Conservation (phyloP, 2,888 invertebrate genomes). For the Amiota mariae region DNA sequence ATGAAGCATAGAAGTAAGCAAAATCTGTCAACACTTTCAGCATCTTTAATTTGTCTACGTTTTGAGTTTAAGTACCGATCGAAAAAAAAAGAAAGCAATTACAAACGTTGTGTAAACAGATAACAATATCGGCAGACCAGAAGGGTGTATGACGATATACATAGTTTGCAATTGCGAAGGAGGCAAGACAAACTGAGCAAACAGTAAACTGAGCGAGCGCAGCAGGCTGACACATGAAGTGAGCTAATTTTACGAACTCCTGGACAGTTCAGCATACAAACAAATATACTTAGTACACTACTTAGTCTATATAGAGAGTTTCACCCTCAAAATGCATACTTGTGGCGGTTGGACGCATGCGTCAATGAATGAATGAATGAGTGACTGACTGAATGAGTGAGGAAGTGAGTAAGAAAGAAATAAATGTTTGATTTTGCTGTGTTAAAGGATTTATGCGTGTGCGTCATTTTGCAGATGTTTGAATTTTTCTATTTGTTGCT, state of each 20-base stretch:
- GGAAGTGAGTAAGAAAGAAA: not conserved
- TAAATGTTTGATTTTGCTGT: constrained; percentile 36
- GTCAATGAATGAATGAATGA: not conserved
- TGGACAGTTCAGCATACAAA: constrained; percentile 40
- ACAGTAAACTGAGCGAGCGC: constrained; percentile 38
- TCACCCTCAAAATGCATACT: too few species aligned
- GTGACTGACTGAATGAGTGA: not conserved
- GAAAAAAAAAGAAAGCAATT: constrained; percentile 10
- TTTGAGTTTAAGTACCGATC: too few species aligned
- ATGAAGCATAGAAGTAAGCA: constrained; percentile 10
- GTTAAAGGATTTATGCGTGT: constrained; percentile 67
- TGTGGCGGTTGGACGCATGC: not conserved
- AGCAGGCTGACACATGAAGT: constrained; percentile 63
- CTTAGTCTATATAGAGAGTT: too few species aligned
- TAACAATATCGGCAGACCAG: not conserved
- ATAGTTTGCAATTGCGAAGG: too few species aligned
- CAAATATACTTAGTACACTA: not conserved
- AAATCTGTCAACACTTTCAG: constrained; percentile 23
- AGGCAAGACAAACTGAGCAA: too few species aligned
- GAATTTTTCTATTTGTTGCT: constrained; percentile 48
- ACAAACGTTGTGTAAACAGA: constrained; percentile 22
- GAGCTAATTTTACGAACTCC: constrained; percentile 69
- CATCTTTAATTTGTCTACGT: not conserved
- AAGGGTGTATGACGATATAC: not conserved
- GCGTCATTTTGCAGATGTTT: constrained; percentile 70